Evolutionary conservation across 2,888 invertebrate species (phyloP).

Genomic region (Drosophila maculinotata): DNA sequence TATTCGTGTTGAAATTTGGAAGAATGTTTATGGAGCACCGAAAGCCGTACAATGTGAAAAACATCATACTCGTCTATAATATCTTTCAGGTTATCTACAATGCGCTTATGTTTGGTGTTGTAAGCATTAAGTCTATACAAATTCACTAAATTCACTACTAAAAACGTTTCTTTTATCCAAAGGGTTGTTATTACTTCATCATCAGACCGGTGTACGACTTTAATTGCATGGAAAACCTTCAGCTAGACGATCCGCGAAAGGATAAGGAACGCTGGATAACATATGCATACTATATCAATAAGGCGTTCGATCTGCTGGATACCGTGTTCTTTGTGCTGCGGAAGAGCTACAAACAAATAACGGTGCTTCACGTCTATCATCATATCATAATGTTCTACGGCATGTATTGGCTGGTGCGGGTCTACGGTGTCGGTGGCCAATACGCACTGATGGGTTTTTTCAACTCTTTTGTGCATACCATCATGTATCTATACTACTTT

Average conservation of each 20-base stretch:
- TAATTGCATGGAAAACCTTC: conserved; percentile 20
- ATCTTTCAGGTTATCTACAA: conserved; percentile 94
- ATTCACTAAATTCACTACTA: too few relatives aligned
- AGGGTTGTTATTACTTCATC: neutral
- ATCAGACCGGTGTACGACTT: conserved; percentile 2
- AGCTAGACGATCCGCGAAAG: conserved; percentile 25
- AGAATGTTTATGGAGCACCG: conserved; percentile 90
- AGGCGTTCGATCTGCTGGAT: conserved; percentile 90
- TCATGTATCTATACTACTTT: conserved; percentile 86
- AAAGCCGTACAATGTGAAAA: conserved; percentile 90
- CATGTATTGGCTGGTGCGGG: conserved; percentile 90
- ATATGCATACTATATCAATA: conserved; percentile 83
- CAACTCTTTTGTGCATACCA: conserved; percentile 85
- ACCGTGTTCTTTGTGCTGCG: conserved; percentile 95
- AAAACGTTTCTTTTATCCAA: neutral
- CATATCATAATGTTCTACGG: conserved; percentile 90
- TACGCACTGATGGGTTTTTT: conserved; percentile 84
- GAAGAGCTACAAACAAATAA: conserved; percentile 94
- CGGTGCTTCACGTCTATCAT: conserved; percentile 95
- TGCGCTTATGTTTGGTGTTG: conserved; percentile 85
- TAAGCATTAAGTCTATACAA: conserved; percentile 63
- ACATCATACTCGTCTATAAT: conserved; percentile 91
- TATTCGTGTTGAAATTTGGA: conserved; percentile 90
- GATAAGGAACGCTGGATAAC: conserved; percentile 22
- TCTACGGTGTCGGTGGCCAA: conserved; percentile 88